These are phyloP conservation scores for Saturnia pavonia DNA, from an alignment of 2,888 invertebrate species.

Conservation along the genomic window DNA sequence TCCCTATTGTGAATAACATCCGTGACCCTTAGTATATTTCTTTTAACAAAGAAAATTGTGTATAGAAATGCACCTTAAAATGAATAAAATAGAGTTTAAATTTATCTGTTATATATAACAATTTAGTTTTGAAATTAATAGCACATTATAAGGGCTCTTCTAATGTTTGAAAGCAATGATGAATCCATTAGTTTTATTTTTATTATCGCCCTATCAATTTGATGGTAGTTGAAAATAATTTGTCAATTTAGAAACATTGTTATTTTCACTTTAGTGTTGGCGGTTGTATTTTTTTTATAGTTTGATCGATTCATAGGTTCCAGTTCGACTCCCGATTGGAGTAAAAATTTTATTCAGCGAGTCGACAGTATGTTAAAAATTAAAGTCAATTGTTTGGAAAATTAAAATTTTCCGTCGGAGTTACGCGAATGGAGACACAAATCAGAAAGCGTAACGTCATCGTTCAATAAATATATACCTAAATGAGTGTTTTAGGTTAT, in stretches of 20 bases:
- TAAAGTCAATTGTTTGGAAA: too few species aligned
- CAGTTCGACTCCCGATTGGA: background rate
- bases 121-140: background rate
- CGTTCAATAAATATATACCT: too few species aligned
- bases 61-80: background rate
- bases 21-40: background rate
- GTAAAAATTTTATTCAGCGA: too few species aligned
- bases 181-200: slow-evolving; percentile 37
- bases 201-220: slow-evolving; percentile 24
- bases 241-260: background rate
- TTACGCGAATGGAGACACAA: too few species aligned
- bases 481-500: too few species aligned
- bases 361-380: too few species aligned
- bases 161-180: slow-evolving; percentile 22
- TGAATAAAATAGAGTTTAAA: background rate
- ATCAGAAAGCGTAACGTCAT: too few species aligned
- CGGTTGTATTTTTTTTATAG: background rate
- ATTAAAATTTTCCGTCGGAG: too few species aligned
- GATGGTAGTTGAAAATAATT: slow-evolving; percentile 9
- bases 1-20: slow-evolving; percentile 5
- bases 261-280: background rate
- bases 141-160: slow-evolving; percentile 22
- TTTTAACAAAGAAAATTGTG: background rate
- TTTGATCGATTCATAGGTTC: background rate
- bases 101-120: background rate